Evolutionary conservation across 2,888 invertebrate species (phyloP).

Genomic region (Cheilosia vernalis): DNA sequence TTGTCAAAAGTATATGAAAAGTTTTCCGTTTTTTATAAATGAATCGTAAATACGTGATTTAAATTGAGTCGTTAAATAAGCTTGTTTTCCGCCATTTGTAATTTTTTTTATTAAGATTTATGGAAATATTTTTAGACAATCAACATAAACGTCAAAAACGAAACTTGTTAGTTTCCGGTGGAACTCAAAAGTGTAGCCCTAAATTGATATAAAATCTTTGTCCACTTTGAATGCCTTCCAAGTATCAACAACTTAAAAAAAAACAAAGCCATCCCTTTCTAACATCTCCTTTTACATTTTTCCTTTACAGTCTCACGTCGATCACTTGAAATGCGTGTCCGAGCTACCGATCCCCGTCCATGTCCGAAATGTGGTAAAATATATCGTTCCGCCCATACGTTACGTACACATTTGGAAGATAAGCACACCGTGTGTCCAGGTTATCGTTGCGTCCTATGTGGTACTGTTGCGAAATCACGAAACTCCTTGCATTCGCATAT

Average conservation of each 20-base stretch:
- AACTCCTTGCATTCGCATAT: constrained; percentile 97
- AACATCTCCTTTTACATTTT: constrained; percentile 30
- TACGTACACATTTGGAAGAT: constrained; percentile 95
- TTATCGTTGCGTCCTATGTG: constrained; percentile 95
- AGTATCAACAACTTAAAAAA: neutral
- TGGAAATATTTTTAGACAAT: neutral
- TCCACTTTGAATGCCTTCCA: constrained; percentile 5
- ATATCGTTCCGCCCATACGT: constrained; percentile 94
- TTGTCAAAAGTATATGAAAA: too few relatives aligned
- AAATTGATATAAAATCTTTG: neutral
- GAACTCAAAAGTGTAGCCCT: neutral
- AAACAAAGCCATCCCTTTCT: neutral
- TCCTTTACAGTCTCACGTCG: constrained; percentile 87
- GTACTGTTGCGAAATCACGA: constrained; percentile 95
- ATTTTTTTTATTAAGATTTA: neutral
- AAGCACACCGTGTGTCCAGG: constrained; percentile 97
- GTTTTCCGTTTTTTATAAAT: too few relatives aligned
- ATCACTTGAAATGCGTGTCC: constrained; percentile 93
- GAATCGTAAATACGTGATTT: too few relatives aligned
- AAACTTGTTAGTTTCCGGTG: neutral
- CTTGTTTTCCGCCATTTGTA: too few relatives aligned
- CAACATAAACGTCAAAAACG: neutral
- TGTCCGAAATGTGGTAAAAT: constrained; percentile 97
- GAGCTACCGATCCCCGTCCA: constrained; percentile 95
- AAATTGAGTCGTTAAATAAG: too few relatives aligned